Evolutionary conservation across 2,797 vertebrate genomes (phyloP).

Genomic region (Tauraco hartlaubi): DNA sequence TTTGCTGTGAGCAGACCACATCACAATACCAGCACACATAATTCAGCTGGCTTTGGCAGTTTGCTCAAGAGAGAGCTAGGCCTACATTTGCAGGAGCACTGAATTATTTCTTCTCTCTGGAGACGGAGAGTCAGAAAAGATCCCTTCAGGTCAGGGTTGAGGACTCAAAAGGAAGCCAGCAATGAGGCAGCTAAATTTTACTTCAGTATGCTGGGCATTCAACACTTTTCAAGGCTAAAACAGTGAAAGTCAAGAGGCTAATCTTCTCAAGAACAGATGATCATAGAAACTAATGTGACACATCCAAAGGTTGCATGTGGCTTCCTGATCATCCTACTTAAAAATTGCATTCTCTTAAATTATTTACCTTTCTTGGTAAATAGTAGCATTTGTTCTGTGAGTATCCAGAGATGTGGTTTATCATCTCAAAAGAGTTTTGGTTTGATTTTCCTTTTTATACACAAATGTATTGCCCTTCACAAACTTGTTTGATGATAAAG

Average conservation of each 20-base stretch:
- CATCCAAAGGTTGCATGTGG: background rate
- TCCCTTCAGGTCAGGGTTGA: constrained; percentile 54
- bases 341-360: background rate
- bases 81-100: constrained; percentile 23
- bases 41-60: constrained; percentile 66
- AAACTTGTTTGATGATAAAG: background rate
- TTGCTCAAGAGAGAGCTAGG: constrained; percentile 37
- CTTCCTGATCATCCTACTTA: background rate
- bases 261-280: background rate
- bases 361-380: background rate
- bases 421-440: background rate
- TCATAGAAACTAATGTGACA: background rate
- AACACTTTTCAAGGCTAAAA: background rate
- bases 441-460: background rate
- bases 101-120: constrained; percentile 65
- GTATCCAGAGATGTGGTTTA: background rate
- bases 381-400: background rate
- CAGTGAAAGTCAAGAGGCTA: background rate
- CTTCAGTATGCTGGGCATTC: background rate
- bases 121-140: constrained; percentile 34
- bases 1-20: constrained; percentile 60
- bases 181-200: constrained; percentile 27
- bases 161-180: constrained; percentile 9
- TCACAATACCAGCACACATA: constrained; percentile 39
- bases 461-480: background rate